These are phyloP conservation scores for Liparis tanakae DNA, from an alignment of 2,797 vertebrate species.

Conservation along the genomic window DNA sequence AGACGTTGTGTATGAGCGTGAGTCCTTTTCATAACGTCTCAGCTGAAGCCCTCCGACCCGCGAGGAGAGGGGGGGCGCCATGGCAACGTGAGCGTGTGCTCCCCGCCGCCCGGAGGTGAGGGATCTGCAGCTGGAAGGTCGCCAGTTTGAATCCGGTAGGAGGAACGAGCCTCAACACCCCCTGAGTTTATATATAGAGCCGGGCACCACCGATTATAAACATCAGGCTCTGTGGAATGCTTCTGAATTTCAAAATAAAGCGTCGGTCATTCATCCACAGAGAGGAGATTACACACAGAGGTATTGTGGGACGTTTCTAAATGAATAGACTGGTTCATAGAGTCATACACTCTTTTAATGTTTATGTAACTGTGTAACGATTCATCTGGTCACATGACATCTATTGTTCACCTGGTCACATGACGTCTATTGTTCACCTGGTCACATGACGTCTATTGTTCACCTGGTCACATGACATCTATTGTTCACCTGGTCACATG, in stretches of 20 bases:
- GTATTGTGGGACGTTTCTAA: not conserved
- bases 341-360: too few species aligned
- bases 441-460: too few species aligned
- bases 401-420: too few species aligned
- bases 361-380: too few species aligned
- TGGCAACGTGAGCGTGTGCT: conserved; percentile 32
- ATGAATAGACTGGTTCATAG: not conserved
- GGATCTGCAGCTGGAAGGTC: conserved; percentile 62
- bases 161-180: conserved; percentile 57
- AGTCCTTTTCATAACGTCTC: not conserved
- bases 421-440: too few species aligned
- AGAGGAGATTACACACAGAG: not conserved
- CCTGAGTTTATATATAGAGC: conserved; percentile 41
- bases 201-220: conserved; percentile 21
- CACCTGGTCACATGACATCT: too few species aligned
- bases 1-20: conserved; percentile 2
- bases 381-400: too few species aligned
- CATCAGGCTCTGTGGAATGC: conserved; percentile 2
- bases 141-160: conserved; percentile 49
- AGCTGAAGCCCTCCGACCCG: not conserved
- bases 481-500: too few species aligned
- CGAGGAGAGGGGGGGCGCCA: not conserved
- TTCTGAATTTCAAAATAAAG: conserved; percentile 10
- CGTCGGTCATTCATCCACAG: not conserved
- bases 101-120: conserved; percentile 43